Conservation (phyloP, 2,888 invertebrate species). For the Agonopterix alstromeriana region DNA sequence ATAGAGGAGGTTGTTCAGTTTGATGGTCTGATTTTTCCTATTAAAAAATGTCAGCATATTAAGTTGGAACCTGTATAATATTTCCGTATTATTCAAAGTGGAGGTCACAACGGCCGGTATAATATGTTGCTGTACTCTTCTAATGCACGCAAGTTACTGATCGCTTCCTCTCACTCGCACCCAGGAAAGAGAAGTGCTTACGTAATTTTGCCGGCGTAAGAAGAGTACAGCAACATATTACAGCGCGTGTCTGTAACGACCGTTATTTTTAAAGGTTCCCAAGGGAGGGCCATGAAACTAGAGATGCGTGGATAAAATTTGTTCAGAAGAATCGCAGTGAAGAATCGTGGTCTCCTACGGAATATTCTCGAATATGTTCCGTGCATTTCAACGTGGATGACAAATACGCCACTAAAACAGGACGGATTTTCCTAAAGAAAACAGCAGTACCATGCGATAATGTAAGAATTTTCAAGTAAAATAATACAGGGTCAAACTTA, state of each 20-base stretch:
- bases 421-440: constrained; percentile 4
- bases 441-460: constrained; percentile 2
- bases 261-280: constrained; percentile 12
- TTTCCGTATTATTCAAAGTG: neutral
- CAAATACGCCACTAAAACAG: constrained; percentile 8
- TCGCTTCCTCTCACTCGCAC: too few species aligned
- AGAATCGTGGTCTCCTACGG: constrained; percentile 18
- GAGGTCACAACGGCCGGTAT: too few species aligned
- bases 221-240: too few species aligned
- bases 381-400: constrained; percentile 15
- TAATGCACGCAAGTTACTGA: too few species aligned
- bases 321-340: constrained; percentile 19
- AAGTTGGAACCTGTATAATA: neutral
- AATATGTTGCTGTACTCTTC: too few species aligned
- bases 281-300: constrained; percentile 10
- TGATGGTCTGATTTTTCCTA: too few species aligned
- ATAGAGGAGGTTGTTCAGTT: too few species aligned
- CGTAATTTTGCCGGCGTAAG: too few species aligned
- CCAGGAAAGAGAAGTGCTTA: too few species aligned
- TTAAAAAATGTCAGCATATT: too few species aligned
- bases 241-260: too few species aligned
- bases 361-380: constrained; percentile 16
- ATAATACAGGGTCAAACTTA: too few species aligned
- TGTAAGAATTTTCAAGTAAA: neutral
- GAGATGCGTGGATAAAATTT: constrained; percentile 20